Evolutionary conservation across 2,113 vertebrate species (phyloP), one percentile per base, ranked within the genome.

Genomic region (Thunnus maccoyii): DNA sequence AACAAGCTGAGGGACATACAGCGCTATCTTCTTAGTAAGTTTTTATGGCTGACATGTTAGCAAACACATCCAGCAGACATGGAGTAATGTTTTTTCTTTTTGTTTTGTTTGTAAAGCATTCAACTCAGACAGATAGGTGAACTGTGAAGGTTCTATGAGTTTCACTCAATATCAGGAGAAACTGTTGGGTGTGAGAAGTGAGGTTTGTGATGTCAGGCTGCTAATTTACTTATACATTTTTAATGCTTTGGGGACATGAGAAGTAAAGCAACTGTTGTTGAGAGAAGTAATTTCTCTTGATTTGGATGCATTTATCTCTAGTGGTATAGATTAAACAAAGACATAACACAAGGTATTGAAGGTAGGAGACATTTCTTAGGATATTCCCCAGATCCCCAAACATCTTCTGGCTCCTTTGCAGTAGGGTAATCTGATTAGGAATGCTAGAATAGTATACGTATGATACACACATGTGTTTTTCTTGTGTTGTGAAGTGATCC

Each of bases 401-500:
- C 36, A 71, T 8, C 3, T 27, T 61, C 20, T 36, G 54, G 30
- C 15, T 22, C 66, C 13, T 70, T 11, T 52, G 46, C 71, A 48
- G 25, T 57, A 52, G 63, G 66, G 56, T 51, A 36, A 68, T 55
- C 16, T 63, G 30, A 74, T 78, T 25, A 48, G 14, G 47, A 78
- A 56, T 14, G 20, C 20, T 55, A 56, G 54, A 54, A n/a, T 16
- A 71, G 47, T 67, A 68, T 51, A 50, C 67, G 80, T 51, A 50
- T 70, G 80, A 76, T 65, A 30, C 58, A 20, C 64, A 58, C 4
- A 14, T 68, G 52, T 83, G 65, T 86, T 68, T 81, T 68, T 52
- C 69, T 67, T 47, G 27, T 60, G 64, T 73, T 60, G 51, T 58
- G 20, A 83, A 74, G 48, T 76, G 76, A 72, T 86, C 72, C 86